Conservation (phyloP, 2,888 invertebrate genomes). For the Cryptus armator region DNA sequence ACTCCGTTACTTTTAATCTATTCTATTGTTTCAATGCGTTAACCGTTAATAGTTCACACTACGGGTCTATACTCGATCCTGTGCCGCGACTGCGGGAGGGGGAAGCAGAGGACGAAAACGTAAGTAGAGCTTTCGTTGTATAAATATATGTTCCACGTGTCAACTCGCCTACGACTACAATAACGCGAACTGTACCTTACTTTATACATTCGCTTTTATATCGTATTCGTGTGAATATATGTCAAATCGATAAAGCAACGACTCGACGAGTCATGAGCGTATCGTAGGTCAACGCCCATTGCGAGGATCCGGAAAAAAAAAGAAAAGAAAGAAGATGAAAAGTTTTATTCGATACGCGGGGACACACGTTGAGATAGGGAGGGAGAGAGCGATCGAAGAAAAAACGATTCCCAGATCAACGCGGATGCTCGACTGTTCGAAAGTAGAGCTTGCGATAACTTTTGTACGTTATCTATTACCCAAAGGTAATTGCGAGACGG, state of each 20-base stretch:
- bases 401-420: neutral
- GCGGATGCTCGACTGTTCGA: neutral
- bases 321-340: conserved; percentile 26
- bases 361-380: neutral
- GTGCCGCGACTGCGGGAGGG: neutral
- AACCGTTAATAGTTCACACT: conserved; percentile 39
- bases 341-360: neutral
- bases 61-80: neutral
- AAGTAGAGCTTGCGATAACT: conserved; percentile 19
- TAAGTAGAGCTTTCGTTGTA: conserved; percentile 13
- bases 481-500: conserved; percentile 35
- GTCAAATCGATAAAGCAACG: conserved; percentile 67
- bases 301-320: conserved; percentile 27
- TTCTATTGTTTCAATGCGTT: conserved; percentile 56
- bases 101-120: neutral
- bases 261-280: conserved; percentile 53
- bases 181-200: neutral
- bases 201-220: neutral
- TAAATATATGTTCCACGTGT: conserved; percentile 29
- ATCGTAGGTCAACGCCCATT: conserved; percentile 65
- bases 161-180: neutral
- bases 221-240: conserved; percentile 50
- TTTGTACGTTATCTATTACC: conserved; percentile 12
- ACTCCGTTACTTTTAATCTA: conserved; percentile 49
- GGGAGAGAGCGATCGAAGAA: neutral